Conservation (phyloP, 2,888 invertebrate genomes). For the Saturnia japonica region DNA sequence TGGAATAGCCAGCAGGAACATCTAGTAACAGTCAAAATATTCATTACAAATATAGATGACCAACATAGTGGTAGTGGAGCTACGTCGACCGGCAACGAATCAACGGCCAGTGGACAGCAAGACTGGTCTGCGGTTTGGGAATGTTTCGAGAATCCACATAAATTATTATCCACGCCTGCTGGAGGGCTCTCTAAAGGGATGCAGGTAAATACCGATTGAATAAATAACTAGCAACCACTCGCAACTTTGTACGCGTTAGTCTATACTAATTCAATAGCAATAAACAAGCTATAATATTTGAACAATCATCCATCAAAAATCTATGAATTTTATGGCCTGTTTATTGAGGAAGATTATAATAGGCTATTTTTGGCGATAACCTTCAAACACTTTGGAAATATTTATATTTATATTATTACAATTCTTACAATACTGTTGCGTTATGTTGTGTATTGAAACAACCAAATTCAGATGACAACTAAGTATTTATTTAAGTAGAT, state of each 20-base stretch:
- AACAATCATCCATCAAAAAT: no score
- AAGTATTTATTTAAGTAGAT: no score
- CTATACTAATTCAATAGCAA: no score
- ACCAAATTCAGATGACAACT: no score
- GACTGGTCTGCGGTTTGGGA: constrained; percentile 94
- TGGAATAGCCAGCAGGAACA: not conserved
- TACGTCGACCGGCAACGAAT: constrained; percentile 75
- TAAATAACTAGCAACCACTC: not conserved
- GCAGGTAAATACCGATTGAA: constrained; percentile 73
- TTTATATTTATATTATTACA: no score
- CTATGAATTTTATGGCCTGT: no score
- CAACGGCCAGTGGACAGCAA: constrained; percentile 83
- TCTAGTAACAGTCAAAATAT: not conserved
- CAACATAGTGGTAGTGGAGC: constrained; percentile 62
- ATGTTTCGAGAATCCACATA: constrained; percentile 91
- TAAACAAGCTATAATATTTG: no score
- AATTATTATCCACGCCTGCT: constrained; percentile 84
- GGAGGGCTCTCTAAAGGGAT: constrained; percentile 89
- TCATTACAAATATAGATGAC: constrained; percentile 52
- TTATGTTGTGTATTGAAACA: no score
- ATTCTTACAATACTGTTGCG: no score
- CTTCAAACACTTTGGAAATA: no score
- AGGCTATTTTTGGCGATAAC: no score
- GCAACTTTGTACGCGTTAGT: not conserved
- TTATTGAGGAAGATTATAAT: no score